These are phyloP conservation scores for Drosophila ohnishii DNA, from an alignment of 1,140 invertebrate genomes.

Conservation along the genomic window DNA sequence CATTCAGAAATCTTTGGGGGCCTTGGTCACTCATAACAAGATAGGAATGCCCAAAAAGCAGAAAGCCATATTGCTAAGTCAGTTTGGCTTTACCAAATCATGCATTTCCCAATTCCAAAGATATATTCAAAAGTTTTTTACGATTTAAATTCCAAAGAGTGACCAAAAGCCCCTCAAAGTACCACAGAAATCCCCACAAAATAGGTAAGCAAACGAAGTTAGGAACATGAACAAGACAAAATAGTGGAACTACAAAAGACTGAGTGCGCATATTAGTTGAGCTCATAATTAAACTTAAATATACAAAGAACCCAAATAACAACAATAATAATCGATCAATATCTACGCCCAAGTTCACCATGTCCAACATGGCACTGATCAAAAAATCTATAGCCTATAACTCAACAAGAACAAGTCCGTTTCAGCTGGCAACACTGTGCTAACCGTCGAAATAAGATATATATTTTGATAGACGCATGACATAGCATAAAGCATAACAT, in stretches of 20 bases:
- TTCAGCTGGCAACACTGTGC: constrained; percentile 77
- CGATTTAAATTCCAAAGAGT: not conserved
- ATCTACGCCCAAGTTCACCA: constrained; percentile 36
- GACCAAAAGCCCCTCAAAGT: not conserved
- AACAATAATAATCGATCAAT: constrained; percentile 41
- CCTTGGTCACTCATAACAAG: not conserved
- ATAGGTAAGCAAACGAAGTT: constrained; percentile 53
- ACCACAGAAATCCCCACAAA: constrained; percentile 21
- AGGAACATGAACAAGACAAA: constrained; percentile 73
- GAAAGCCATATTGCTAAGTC: too few species aligned
- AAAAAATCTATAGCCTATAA: constrained; percentile 48
- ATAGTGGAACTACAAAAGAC: constrained; percentile 82
- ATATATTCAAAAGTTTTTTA: not conserved
- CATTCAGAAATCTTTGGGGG: not conserved
- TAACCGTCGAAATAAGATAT: constrained; percentile 52
- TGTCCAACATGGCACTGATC: constrained; percentile 67
- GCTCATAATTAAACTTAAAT: constrained; percentile 77
- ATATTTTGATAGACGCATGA: constrained; percentile 51
- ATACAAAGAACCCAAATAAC: constrained; percentile 54
- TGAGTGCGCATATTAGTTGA: constrained; percentile 82
- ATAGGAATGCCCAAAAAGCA: too few species aligned
- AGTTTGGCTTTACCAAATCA: not conserved
- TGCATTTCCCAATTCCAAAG: not conserved
- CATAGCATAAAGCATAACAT: constrained; percentile 49
- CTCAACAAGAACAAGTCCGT: constrained; percentile 72